These are phyloP conservation scores for Mormyrus lacerda DNA, from an alignment of 2,113 vertebrate species.

Conservation along the genomic window DNA sequence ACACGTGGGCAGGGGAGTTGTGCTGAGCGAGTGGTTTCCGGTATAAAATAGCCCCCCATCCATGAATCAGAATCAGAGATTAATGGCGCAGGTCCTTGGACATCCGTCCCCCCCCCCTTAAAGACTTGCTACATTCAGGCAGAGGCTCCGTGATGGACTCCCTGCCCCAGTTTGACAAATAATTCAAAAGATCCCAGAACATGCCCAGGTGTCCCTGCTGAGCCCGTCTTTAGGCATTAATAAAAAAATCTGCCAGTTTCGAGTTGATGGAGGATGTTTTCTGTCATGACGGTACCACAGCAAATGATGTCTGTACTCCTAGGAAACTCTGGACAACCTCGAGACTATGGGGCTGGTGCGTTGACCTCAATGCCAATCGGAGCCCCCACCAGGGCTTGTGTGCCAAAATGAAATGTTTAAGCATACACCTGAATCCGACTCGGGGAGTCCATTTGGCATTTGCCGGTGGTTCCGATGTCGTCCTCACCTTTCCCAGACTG, in stretches of 20 bases:
- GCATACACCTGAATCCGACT: background rate
- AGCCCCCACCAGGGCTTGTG: background rate
- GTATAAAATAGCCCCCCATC: slow-evolving; percentile 13
- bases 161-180: background rate
- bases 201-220: background rate
- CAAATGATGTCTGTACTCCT: background rate
- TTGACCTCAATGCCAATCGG: background rate
- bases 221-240: slow-evolving; percentile 16
- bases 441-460: slow-evolving; percentile 11
- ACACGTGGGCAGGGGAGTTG: slow-evolving; percentile 31
- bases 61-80: slow-evolving; percentile 43
- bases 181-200: background rate
- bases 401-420: background rate
- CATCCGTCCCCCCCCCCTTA: background rate
- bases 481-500: slow-evolving; percentile 18
- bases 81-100: slow-evolving; percentile 42
- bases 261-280: background rate
- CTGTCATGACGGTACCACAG: background rate
- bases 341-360: background rate
- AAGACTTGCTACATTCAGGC: background rate
- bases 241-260: background rate
- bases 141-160: background rate
- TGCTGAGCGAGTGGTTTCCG: background rate
- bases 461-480: background rate
- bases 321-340: background rate